These are phyloP conservation scores for Nematostella vectensis DNA, from an alignment of 92 coral and sea anemone species.

Conservation along the genomic window DNA sequence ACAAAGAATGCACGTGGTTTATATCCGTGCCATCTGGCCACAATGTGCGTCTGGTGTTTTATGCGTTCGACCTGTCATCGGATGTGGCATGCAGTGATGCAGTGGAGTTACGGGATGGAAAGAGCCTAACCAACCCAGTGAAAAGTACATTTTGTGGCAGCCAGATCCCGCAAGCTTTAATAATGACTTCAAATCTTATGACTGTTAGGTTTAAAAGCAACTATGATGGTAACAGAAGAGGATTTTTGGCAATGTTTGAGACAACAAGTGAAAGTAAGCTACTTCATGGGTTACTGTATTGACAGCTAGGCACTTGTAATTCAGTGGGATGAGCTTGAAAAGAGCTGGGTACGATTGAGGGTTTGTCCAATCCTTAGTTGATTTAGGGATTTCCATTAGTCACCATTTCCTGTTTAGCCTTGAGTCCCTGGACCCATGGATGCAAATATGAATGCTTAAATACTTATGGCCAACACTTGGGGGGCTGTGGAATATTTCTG, in stretches of 20 bases:
- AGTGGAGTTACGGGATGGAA: constrained; percentile 16
- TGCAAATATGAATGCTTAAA: no score
- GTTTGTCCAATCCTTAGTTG: no score
- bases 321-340: no score
- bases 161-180: not conserved
- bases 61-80: constrained; percentile 12
- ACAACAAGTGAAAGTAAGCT: constrained; percentile 18
- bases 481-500: no score
- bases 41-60: constrained; percentile 10
- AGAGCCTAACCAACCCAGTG: constrained; percentile 2
- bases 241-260: constrained; percentile 28
- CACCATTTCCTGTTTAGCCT: no score
- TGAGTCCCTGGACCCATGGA: no score
- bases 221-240: constrained; percentile 16
- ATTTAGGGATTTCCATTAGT: no score
- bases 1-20: constrained; percentile 18
- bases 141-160: constrained; percentile 18
- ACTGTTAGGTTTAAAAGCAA: constrained; percentile 19
- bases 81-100: constrained; percentile 15
- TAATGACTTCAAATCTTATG: constrained; percentile 6
- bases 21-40: constrained; percentile 21
- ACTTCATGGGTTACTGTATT: not conserved
- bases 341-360: no score
- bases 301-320: no score
- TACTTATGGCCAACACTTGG: no score